These are phyloP conservation scores for Nemapogon koenigi DNA, from an alignment of 2,888 invertebrate species.

Conservation along the genomic window DNA sequence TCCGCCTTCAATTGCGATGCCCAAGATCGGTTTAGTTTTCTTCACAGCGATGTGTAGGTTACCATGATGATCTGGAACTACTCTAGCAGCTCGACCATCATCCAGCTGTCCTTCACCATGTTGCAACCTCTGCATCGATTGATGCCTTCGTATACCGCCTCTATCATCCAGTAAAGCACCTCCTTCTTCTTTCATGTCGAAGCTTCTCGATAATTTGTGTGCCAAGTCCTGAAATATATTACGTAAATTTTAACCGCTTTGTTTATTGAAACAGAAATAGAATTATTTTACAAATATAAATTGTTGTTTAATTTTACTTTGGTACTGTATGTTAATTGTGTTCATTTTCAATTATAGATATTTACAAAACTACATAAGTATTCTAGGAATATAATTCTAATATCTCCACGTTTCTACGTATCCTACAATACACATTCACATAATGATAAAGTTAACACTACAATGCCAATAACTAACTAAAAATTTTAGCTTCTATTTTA, in stretches of 20 bases:
- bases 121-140: conserved; percentile 79
- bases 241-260: too few relatives aligned
- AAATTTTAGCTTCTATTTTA: conserved; percentile 53
- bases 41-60: conserved; percentile 88
- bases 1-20: conserved; percentile 97
- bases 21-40: conserved; percentile 93
- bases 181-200: conserved; percentile 88
- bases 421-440: conserved; percentile 41
- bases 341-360: too few relatives aligned
- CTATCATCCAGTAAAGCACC: conserved; percentile 73
- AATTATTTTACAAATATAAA: too few relatives aligned
- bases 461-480: conserved; percentile 53
- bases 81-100: conserved; percentile 65
- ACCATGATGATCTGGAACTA: conserved; percentile 85
- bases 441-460: conserved; percentile 42
- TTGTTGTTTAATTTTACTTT: too few relatives aligned
- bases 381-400: too few relatives aligned
- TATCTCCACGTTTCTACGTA: not conserved
- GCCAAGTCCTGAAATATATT: conserved; percentile 84
- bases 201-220: conserved; percentile 85
- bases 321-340: too few relatives aligned
- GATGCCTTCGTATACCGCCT: conserved; percentile 72
- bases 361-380: too few relatives aligned
- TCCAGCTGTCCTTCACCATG: conserved; percentile 61
- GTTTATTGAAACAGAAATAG: too few relatives aligned